phyloP scores from a whole-genome alignment of 2,888 invertebrate species.

The Allacma fusca region DNA sequence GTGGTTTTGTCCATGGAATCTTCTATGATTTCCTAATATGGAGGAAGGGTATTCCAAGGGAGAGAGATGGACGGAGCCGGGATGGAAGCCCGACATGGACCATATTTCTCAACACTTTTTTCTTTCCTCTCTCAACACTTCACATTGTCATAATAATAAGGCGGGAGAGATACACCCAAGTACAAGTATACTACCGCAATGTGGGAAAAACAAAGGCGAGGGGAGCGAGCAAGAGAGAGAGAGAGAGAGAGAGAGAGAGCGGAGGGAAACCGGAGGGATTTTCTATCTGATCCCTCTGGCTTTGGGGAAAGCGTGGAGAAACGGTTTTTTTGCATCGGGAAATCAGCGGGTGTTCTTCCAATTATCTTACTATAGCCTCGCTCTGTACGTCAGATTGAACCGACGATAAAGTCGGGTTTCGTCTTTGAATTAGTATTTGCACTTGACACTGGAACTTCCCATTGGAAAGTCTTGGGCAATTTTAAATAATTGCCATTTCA shows the following conservation, averaged over 20 bases:
- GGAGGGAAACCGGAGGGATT: conserved; percentile 50
- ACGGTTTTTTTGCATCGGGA: conserved; percentile 50
- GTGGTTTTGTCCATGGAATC: too few species aligned
- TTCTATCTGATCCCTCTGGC: conserved; percentile 57
- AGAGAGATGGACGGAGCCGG: neutral
- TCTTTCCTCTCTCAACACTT: neutral
- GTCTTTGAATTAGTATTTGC: neutral
- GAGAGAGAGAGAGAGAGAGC: conserved; percentile 22
- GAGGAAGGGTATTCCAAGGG: too few species aligned
- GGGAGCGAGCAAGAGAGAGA: conserved; percentile 15
- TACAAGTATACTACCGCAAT: conserved; percentile 29
- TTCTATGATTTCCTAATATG: too few species aligned
- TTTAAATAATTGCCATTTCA: too few species aligned
- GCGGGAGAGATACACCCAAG: neutral
- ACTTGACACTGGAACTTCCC: too few species aligned
- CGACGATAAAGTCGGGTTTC: neutral
- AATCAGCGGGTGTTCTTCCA: conserved; percentile 62
- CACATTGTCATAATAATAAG: neutral
- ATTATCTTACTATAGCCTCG: conserved; percentile 55
- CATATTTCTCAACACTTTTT: conserved; percentile 1
- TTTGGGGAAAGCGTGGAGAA: conserved; percentile 48
- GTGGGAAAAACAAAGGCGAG: conserved; percentile 43
- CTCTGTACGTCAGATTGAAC: neutral
- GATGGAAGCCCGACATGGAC: neutral
- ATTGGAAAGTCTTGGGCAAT: too few species aligned